These are phyloP conservation scores for Haemorhous mexicanus DNA, from an alignment of 2,113 vertebrate species.

Conservation along the genomic window DNA sequence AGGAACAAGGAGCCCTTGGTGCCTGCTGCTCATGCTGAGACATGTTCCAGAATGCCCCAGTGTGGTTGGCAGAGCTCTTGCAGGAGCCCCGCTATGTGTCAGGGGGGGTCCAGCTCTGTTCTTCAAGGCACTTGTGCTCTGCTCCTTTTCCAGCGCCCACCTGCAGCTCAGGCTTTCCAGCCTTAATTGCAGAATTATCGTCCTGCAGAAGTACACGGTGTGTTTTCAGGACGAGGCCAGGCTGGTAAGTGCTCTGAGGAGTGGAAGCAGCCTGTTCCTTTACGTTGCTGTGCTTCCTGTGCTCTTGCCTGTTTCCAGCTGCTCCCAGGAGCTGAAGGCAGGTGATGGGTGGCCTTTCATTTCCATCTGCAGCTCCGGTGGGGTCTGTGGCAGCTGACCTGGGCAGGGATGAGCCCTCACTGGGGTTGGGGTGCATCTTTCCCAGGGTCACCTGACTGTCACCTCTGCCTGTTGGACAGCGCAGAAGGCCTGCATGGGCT, in stretches of 20 bases:
- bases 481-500: not conserved
- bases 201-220: conserved; percentile 51
- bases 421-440: not conserved
- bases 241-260: conserved; percentile 20
- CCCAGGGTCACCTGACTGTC: not conserved
- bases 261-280: not conserved
- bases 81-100: not conserved
- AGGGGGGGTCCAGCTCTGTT: not conserved
- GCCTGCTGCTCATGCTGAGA: not conserved
- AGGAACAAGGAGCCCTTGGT: not conserved
- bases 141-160: conserved; percentile 19
- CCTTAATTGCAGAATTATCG: conserved; percentile 42
- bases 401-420: not conserved
- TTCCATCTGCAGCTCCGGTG: not conserved
- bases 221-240: conserved; percentile 47
- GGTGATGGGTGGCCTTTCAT: not conserved
- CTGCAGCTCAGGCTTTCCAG: not conserved
- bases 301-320: not conserved
- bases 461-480: not conserved
- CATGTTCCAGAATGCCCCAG: accelerated
- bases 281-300: not conserved
- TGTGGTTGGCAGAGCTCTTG: not conserved
- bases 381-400: not conserved
- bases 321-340: not conserved
- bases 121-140: not conserved